phyloP scores from a whole-genome alignment of 1,140 invertebrate genomes.

The Caenorhabditis briggsae region DNA sequence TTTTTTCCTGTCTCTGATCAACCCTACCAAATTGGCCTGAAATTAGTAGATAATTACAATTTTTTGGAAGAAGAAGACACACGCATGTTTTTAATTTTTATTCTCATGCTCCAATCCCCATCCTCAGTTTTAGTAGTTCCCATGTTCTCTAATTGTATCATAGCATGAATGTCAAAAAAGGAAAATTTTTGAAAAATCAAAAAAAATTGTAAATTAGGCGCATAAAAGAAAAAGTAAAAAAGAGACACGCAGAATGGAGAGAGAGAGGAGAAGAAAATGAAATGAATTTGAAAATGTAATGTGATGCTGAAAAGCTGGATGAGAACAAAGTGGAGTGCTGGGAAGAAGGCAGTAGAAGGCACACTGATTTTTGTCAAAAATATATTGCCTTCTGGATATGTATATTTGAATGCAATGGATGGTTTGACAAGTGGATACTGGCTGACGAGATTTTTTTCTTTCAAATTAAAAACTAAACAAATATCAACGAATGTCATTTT shows the following conservation, averaged over 20 bases:
- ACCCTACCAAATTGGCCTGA: slow-evolving; percentile 8
- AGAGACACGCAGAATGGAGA: background rate
- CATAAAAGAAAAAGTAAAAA: too few relatives aligned
- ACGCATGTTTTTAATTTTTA: background rate
- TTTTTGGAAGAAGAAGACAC: background rate
- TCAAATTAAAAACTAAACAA: background rate
- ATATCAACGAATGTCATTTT: too few relatives aligned
- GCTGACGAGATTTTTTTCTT: background rate
- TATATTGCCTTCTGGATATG: slow-evolving; percentile 13
- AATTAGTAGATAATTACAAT: slow-evolving; percentile 45
- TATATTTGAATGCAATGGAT: background rate
- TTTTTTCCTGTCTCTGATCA: slow-evolving; percentile 40
- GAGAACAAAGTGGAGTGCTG: slow-evolving; percentile 53
- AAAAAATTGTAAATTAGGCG: background rate
- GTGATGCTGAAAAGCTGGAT: slow-evolving; percentile 56
- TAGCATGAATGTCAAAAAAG: background rate
- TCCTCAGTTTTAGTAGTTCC: background rate
- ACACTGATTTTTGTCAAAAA: slow-evolving; percentile 35
- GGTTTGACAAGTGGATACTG: background rate
- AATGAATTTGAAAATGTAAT: slow-evolving; percentile 45
- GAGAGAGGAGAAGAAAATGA: background rate
- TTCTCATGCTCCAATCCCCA: background rate
- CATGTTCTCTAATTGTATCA: background rate
- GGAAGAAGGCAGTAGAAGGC: slow-evolving; percentile 20
- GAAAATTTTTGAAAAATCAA: background rate